Base-by-base conservation (phyloP, 2,888 invertebrate genomes). In the Cantharis lateralis region DNA sequence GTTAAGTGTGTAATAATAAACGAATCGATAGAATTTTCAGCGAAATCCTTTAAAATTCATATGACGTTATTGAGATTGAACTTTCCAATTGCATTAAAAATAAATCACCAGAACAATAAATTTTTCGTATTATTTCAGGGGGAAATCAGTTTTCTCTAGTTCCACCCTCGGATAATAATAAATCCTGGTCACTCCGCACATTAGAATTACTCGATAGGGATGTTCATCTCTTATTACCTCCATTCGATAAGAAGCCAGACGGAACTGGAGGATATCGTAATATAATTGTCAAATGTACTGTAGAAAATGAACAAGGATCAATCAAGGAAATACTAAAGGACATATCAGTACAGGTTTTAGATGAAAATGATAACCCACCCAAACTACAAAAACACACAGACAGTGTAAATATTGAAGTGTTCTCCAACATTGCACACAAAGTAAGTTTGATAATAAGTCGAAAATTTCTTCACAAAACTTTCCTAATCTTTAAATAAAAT, bases 351-450 rank as follows among this genome's bases (percentile, higher is more conserved):
- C 88, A 89, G 3, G 82, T 92, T 32, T 87, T 91, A 80, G 90
- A 91, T 80, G 88, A 89, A 68, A 88, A 90, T 80, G 89, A 89
- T 80, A 89, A 89, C 85, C 87, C 88, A 1, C 90, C 90, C 20
- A 66, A 0, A 79, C 84, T n/a, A 82, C 87, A 10, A 89, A 89
- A 75, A 85, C 85, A 84, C 28, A 16, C 15, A 4, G 82, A 82
- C 70, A 85, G 80, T 32, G 78, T 88, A n/a, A 82, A 84, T 26
- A 86, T 89, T 64, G 81, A 82, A 20, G 82, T 89, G 24, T 72
- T 82, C 7, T 86, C 86, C 9, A 81, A 81, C 68, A 78, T 79
- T 68, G 81, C 85, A 10, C 80, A 78, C 68, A 85, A 85, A 84
- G 87, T 86, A 79, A 83, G 83, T 72, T 16, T 66, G 11, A 15